Evolutionary conservation across 2,797 vertebrate species (phyloP), one percentile per base, ranked within the genome.

Genomic region (Amblyraja radiata): DNA sequence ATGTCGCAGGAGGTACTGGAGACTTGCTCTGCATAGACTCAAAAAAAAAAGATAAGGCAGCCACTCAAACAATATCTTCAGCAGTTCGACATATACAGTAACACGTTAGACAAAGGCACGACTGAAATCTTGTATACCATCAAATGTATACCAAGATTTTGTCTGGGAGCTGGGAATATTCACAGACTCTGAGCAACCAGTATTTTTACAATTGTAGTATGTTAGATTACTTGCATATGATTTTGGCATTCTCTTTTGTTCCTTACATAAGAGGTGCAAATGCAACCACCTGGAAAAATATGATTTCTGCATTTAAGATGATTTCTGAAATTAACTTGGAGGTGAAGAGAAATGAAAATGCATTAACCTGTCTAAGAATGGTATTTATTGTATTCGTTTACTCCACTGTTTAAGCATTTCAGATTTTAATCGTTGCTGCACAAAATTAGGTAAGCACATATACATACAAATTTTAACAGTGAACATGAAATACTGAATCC

Each of bases 401-500:
- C 25, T 92, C 39, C 46, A 92, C 39, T 25, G 73, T 68, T 68
- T 76, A 92, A 76, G 71, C 46, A 58, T 92, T 92, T 73, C 10
- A 74, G 39, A 16, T 76, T 76, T 76, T 76, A 92, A 92, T 1
- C 0, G 46, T 28, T 54, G 73, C 46, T 74, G 23, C 90, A 39
- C 71, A 74, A 74, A 71, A 73, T 46, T 91, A 73, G 36, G 65
- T 9, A 91, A 93, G 25, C 46, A 11, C 25, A 39, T 54, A 84
- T 86, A 71, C 58, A 93, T 74, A 93, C 81, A 71, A 46, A 54
- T 46, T 11, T 63, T 93, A 84, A 88, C 18, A 73, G 46, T 32
- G 8, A 88, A 97, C 94, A 96, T 96, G 95, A 95, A 97, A 96
- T 95, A 95, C 95, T 95, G 95, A 58, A 95, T 95, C 95, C 96